Conservation (phyloP, 2,888 invertebrate species). For the Orthosia incerta region DNA sequence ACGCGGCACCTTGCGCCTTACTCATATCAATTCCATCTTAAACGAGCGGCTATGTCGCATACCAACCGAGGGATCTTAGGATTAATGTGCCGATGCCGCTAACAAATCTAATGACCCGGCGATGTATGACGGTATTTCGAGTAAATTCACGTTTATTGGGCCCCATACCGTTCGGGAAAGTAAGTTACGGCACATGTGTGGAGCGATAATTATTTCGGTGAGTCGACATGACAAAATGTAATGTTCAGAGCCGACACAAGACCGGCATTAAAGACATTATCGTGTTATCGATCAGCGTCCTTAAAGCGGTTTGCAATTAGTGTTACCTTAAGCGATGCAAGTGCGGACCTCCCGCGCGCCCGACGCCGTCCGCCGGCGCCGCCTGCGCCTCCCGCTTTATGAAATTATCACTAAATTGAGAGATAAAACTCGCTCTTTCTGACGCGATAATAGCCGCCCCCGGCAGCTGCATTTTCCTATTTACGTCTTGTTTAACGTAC, state of each 20-base stretch:
- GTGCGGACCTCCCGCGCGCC: conserved; percentile 83
- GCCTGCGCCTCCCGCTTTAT: conserved; percentile 77
- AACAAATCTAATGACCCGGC: conserved; percentile 67
- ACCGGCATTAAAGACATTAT: conserved; percentile 86
- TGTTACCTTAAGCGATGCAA: conserved; percentile 74
- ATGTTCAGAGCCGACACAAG: conserved; percentile 78
- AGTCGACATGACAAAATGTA: conserved; percentile 78
- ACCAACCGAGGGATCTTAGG: conserved; percentile 72
- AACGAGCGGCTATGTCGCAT: conserved; percentile 80
- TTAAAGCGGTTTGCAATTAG: conserved; percentile 87
- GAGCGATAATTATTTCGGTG: conserved; percentile 66
- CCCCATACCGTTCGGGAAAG: conserved; percentile 49
- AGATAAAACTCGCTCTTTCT: conserved; percentile 83
- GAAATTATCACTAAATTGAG: conserved; percentile 89
- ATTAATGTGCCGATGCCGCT: conserved; percentile 69
- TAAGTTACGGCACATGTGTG: conserved; percentile 67
- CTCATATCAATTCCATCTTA: conserved; percentile 84
- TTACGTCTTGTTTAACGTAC: conserved; percentile 74
- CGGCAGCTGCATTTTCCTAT: conserved; percentile 79
- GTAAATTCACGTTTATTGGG: conserved; percentile 56
- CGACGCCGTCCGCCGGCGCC: conserved; percentile 73
- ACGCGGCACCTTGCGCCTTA: conserved; percentile 79
- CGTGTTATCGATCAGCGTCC: conserved; percentile 87
- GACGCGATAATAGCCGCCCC: conserved; percentile 84
- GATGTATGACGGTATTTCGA: conserved; percentile 57